Percentiles rank a stretch among this genome's conserved stretches.
Evolutionary conservation across 2,113 vertebrate species (phyloP).

Genomic region (Lycaon pictus): DNA sequence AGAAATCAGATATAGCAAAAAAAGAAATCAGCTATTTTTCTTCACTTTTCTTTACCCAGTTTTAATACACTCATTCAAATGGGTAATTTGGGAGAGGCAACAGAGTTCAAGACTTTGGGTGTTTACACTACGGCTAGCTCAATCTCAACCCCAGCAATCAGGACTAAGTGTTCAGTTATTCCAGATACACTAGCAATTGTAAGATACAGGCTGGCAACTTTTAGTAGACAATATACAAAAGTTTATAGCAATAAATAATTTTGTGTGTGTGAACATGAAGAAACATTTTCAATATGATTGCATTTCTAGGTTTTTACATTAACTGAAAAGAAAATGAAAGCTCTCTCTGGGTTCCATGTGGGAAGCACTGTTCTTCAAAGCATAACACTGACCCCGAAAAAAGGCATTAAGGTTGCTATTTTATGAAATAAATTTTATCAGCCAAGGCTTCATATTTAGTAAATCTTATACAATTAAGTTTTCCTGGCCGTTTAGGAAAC

Average conservation of each 20-base stretch:
- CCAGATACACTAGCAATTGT: background rate
- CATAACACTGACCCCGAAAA: background rate
- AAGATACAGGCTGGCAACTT: background rate
- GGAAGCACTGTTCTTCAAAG: background rate
- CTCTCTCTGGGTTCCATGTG: background rate
- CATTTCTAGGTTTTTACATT: background rate
- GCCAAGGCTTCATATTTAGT: background rate
- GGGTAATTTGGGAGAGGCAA: background rate
- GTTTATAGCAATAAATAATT: background rate
- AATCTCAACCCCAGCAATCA: background rate
- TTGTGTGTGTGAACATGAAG: background rate
- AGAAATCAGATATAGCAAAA: background rate
- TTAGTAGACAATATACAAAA: background rate
- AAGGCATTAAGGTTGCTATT: background rate
- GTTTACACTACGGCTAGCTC: background rate
- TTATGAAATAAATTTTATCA: background rate
- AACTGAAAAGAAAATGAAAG: slow-evolving; percentile 10
- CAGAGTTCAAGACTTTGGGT: background rate
- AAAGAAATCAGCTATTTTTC: background rate
- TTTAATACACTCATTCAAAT: background rate
- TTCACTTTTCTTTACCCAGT: background rate
- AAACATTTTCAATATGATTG: background rate
- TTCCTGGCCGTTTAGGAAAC: background rate
- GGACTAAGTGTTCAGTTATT: background rate
- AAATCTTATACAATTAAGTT: background rate